phyloP scores from a whole-genome alignment of 2,113 vertebrate species.

The Macquaria australasica region DNA sequence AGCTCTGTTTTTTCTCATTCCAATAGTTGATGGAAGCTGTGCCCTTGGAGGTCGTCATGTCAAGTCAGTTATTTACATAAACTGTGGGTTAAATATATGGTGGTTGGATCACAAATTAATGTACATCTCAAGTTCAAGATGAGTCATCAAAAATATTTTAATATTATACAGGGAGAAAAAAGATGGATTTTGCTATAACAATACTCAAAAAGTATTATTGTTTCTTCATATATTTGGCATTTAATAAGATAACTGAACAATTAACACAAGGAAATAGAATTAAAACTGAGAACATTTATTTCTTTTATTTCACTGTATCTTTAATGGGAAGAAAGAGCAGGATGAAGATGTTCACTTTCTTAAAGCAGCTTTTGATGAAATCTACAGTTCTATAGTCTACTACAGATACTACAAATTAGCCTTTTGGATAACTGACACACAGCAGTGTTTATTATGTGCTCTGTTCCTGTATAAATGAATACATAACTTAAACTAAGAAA shows the following conservation, averaged over 20 bases:
- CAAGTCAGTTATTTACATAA: background rate
- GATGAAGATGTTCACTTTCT: background rate
- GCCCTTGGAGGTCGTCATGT: background rate
- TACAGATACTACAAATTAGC: background rate
- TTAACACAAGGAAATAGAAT: background rate
- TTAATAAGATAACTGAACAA: background rate
- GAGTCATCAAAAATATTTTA: background rate
- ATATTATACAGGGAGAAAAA: no score
- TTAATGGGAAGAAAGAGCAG: background rate
- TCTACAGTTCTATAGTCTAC: no score
- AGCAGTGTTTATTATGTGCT: background rate
- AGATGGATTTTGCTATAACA: background rate
- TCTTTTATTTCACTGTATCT: no score
- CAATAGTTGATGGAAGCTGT: background rate
- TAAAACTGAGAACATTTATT: no score
- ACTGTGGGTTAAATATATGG: background rate
- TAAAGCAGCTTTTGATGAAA: background rate
- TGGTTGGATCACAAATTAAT: background rate
- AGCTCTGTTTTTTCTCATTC: background rate
- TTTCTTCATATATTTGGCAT: background rate
- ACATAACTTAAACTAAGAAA: background rate
- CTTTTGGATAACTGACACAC: no score
- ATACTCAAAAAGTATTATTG: no score
- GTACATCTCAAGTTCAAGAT: background rate
- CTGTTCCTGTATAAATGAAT: background rate